Evolutionary conservation across 2,113 vertebrate genomes (phyloP), one percentile per base, ranked within the genome.

Genomic region (Menidia beryllina): DNA sequence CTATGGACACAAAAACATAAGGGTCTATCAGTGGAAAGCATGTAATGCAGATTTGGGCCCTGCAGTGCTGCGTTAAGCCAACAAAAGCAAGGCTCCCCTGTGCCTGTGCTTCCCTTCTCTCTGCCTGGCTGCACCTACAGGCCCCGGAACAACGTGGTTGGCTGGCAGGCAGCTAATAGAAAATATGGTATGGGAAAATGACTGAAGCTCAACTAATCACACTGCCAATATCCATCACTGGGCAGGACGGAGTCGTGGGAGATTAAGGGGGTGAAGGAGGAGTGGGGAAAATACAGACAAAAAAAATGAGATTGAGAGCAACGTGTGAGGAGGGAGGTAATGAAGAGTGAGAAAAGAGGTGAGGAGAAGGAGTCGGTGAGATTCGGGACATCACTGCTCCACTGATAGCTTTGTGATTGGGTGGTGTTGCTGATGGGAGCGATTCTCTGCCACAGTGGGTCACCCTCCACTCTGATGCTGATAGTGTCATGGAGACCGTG

Each of bases 341-440:
- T 79, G 77, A 85, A 80, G 30, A 34, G 30, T 34, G 30, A 34
- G 30, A 34, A 34, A 34, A 34, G 25, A 60, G 62, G 60, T 66
- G 25, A 67, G 14, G 75, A 58, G 70, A 77, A 65, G 20, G 25
- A 79, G 84, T 81, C 74, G 79, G 17, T 71, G 85, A 74, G 83
- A 81, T 68, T 76, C 26, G 69, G 71, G 71, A 56, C 68, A 79
- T 77, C 63, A 41, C 67, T 11, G 72, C 77, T 72, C 55, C 20
- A 47, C 74, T 89, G 86, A 91, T 91, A 81, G 89, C 83, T 88
- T 88, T 87, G 84, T 89, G 90, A 91, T 91, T 90, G 83, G 87
- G 83, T 82, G 82, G 75, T 88, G 85, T 56, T 81, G 78, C 83
- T 85, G 89, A 89, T 89, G 86, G 87, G 86, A 90, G 83, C 66